phyloP scores from a whole-genome alignment of 2,888 invertebrate genomes.

The Heliconius erato region DNA sequence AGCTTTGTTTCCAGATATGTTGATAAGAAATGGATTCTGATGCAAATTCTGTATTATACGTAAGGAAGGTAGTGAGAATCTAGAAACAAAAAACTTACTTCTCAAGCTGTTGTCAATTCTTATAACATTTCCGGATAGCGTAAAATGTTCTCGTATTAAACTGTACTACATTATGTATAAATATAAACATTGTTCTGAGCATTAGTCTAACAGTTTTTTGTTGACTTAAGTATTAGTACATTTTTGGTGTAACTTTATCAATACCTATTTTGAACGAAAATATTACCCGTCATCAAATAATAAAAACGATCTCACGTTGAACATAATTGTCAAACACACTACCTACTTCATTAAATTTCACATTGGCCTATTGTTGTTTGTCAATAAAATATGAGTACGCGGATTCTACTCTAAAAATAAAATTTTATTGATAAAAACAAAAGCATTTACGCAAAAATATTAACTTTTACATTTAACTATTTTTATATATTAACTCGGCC shows the following conservation, averaged over 20 bases:
- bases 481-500: neutral
- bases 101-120: neutral
- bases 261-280: neutral
- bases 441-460: neutral
- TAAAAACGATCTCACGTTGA: neutral
- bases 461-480: neutral
- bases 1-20: neutral
- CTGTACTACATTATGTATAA: neutral
- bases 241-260: neutral
- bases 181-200: neutral
- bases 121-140: neutral
- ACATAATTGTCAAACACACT: neutral
- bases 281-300: neutral
- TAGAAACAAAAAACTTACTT: neutral
- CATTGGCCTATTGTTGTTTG: neutral
- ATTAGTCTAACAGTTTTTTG: neutral
- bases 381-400: neutral
- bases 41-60: neutral
- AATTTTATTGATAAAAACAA: neutral
- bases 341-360: neutral
- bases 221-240: neutral
- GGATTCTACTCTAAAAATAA: neutral
- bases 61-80: neutral
- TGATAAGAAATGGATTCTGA: neutral
- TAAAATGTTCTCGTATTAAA: neutral